phyloP scores from a whole-genome alignment of 2,888 invertebrate genomes.

The Lasioglossum oenotherae region DNA sequence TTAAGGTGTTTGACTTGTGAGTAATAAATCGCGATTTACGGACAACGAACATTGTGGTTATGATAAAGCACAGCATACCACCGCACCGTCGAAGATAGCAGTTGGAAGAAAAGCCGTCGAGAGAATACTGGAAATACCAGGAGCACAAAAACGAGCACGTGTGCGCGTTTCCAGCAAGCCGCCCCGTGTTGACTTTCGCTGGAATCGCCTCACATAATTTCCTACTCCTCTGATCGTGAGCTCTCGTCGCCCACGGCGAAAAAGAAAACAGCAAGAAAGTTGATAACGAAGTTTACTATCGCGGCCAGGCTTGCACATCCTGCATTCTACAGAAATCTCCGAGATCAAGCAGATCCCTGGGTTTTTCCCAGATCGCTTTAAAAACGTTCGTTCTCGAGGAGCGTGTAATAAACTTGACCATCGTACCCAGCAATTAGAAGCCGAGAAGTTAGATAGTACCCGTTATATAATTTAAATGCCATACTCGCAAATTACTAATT shows the following conservation, averaged over 20 bases:
- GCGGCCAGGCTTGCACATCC: constrained; percentile 9
- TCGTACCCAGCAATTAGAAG: not conserved
- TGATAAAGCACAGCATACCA: not conserved
- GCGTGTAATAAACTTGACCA: not conserved
- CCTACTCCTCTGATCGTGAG: constrained; percentile 14
- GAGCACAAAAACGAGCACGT: constrained; percentile 1
- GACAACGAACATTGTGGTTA: not conserved
- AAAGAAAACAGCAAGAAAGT: not conserved
- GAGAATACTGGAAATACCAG: constrained; percentile 15
- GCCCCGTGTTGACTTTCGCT: not conserved
- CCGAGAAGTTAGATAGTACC: constrained; percentile 3
- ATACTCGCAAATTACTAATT: not conserved
- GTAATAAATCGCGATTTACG: not conserved
- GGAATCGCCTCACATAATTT: constrained; percentile 4
- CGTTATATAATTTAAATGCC: not conserved
- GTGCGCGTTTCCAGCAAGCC: not conserved
- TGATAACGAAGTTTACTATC: constrained; percentile 15
- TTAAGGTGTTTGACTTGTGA: not conserved
- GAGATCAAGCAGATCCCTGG: not conserved
- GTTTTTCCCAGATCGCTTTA: constrained; percentile 47
- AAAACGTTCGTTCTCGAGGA: not conserved
- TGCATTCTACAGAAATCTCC: not conserved
- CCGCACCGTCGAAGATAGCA: not conserved
- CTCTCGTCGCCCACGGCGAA: not conserved
- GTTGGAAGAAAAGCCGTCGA: not conserved